phyloP scores from a whole-genome alignment of 2,113 vertebrate genomes.

The Serinus canaria region DNA sequence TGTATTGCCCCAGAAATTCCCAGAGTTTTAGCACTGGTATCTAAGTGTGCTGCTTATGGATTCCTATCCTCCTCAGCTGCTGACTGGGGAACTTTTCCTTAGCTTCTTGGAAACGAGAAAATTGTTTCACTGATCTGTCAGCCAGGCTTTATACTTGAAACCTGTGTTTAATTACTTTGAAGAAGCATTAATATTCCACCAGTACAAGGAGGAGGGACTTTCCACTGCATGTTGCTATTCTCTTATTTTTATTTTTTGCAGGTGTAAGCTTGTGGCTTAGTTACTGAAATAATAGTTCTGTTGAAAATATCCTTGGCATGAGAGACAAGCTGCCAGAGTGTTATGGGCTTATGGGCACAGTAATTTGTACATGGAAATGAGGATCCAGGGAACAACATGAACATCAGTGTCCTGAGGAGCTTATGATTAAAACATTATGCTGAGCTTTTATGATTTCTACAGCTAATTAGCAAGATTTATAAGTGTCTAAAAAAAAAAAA shows the following conservation, averaged over 20 bases:
- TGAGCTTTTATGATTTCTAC: constrained; percentile 59
- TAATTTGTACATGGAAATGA: constrained; percentile 56
- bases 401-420: constrained; percentile 35
- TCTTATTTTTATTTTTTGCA: constrained; percentile 46
- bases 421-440: constrained; percentile 66
- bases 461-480: constrained; percentile 64
- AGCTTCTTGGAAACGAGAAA: constrained; percentile 13
- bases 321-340: constrained; percentile 36
- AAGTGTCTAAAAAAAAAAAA: not conserved
- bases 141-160: constrained; percentile 7
- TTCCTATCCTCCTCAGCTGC: not conserved
- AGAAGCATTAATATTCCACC: constrained; percentile 2
- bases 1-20: not conserved
- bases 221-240: not conserved
- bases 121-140: not conserved
- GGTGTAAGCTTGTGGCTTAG: constrained; percentile 35
- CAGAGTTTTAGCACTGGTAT: not conserved
- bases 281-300: constrained; percentile 38
- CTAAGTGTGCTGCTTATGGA: not conserved
- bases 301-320: constrained; percentile 43
- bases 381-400: constrained; percentile 44
- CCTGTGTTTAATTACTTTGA: constrained; percentile 43
- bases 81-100: not conserved
- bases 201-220: not conserved
- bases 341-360: not conserved